Evolutionary conservation across 2,888 invertebrate genomes (phyloP).

Genomic region (Nasonia oneida): DNA sequence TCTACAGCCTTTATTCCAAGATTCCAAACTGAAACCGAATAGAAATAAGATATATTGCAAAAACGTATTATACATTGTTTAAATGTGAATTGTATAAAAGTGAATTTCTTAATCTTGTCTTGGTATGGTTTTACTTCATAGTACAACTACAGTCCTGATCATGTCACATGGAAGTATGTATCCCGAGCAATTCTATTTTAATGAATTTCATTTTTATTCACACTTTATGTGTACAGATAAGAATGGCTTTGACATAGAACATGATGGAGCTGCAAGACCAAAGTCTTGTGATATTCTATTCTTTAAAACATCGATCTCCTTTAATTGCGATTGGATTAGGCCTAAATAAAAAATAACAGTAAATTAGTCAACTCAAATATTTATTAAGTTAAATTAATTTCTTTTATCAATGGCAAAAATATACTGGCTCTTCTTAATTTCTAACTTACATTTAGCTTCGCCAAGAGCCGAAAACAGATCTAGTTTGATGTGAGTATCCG

Average conservation of each 20-base stretch:
- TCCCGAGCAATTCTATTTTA: conserved; percentile 45
- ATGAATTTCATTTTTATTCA: conserved; percentile 51
- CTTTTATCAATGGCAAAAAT: neutral
- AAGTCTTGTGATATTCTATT: conserved; percentile 94
- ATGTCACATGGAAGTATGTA: conserved; percentile 53
- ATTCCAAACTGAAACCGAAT: no score
- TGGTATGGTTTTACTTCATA: conserved; percentile 55
- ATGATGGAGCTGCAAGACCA: conserved; percentile 80
- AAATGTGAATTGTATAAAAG: neutral
- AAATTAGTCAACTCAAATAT: conserved; percentile 1
- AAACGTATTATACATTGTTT: neutral
- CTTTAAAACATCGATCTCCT: conserved; percentile 94
- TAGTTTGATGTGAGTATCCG: conserved; percentile 98
- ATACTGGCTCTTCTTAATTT: conserved; percentile 90
- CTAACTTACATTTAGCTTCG: conserved; percentile 94
- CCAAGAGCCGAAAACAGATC: conserved; percentile 98
- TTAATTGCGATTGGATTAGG: conserved; percentile 90
- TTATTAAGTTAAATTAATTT: neutral
- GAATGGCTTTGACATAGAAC: conserved; percentile 81
- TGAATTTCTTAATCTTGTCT: conserved; percentile 45
- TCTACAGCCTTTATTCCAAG: no score
- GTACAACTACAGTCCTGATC: conserved; percentile 58
- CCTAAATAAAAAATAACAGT: conserved; percentile 80
- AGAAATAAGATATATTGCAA: no score
- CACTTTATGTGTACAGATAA: conserved; percentile 51